phyloP scores from a whole-genome alignment of 2,888 invertebrate species.

The Pheosia tremula region DNA sequence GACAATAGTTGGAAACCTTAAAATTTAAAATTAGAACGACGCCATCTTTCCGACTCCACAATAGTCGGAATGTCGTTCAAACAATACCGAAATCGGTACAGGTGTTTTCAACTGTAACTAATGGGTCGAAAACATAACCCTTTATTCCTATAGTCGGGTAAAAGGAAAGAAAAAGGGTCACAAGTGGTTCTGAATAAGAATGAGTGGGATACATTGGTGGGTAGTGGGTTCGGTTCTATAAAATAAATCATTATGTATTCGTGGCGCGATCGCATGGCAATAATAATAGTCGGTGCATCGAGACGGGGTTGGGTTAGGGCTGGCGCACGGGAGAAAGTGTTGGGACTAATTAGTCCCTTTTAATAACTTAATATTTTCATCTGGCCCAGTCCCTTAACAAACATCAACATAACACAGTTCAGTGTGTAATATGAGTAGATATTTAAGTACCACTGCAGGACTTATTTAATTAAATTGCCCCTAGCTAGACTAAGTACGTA shows the following conservation, averaged over 20 bases:
- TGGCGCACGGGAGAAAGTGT: conserved; percentile 10
- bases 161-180: conserved; percentile 7
- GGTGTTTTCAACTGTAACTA: conserved; percentile 5
- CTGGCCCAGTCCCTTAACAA: no score
- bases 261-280: conserved; percentile 54
- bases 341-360: neutral
- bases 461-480: no score
- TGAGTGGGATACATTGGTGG: conserved; percentile 35
- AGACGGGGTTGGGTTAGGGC: conserved; percentile 46
- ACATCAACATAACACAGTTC: no score
- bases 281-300: conserved; percentile 54
- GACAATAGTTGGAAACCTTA: neutral
- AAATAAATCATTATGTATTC: conserved; percentile 75
- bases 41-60: neutral
- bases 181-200: conserved; percentile 27
- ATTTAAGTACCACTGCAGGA: no score
- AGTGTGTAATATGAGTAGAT: no score
- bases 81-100: neutral
- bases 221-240: conserved; percentile 49
- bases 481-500: no score
- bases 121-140: neutral
- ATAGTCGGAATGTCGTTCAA: conserved; percentile 1
- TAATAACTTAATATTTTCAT: neutral
- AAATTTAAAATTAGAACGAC: neutral
- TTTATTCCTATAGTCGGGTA: neutral